Percentiles rank a stretch among this genome's conserved stretches.
Evolutionary conservation across 2,113 vertebrate species (phyloP).

Genomic region (Uropsilus gracilis): DNA sequence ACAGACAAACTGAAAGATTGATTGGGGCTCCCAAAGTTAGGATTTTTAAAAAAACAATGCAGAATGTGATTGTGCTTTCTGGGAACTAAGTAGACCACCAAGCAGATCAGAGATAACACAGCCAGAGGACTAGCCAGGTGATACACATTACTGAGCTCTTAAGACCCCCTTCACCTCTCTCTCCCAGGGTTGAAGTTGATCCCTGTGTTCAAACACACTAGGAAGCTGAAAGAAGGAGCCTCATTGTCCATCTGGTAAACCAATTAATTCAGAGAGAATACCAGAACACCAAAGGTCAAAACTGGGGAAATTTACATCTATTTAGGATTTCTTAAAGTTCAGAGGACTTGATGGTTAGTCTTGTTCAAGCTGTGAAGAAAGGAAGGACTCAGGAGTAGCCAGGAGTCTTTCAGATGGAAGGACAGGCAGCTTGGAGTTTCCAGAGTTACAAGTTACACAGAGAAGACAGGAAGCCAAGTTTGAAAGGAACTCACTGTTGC

Average conservation of each 20-base stretch:
- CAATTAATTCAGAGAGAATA: background rate
- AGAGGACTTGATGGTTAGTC: background rate
- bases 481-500: background rate
- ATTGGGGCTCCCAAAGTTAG: background rate
- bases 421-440: background rate
- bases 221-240: background rate
- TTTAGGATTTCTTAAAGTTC: background rate
- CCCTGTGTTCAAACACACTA: background rate
- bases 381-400: background rate
- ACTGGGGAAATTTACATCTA: background rate
- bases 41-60: background rate
- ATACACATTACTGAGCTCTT: fast-evolving
- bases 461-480: background rate
- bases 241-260: background rate
- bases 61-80: background rate
- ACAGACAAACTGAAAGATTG: no score
- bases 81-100: background rate
- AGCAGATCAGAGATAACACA: background rate
- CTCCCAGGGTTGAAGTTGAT: background rate
- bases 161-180: no score
- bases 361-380: background rate
- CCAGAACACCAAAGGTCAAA: background rate
- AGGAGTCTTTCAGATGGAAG: background rate
- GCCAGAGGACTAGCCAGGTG: background rate
- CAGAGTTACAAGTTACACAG: background rate